Percentiles rank a stretch among this genome's conserved stretches.
These are phyloP conservation scores for Podarcis siculus DNA, from an alignment of 2,797 vertebrate genomes.

Conservation along the genomic window DNA sequence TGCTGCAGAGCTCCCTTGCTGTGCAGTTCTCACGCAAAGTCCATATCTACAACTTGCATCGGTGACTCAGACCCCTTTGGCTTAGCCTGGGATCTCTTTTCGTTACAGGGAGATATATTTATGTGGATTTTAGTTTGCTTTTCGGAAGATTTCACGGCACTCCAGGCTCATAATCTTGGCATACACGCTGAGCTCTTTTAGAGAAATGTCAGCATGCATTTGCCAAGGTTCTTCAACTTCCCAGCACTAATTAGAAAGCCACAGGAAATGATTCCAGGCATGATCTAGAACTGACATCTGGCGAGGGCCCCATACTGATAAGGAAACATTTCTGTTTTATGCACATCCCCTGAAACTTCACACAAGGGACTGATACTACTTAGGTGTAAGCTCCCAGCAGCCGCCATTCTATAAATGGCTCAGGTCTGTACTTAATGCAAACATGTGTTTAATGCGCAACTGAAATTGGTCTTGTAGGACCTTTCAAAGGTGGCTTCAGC, in stretches of 20 bases:
- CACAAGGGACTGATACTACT: neutral
- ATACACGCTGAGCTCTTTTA: slow-evolving; percentile 6
- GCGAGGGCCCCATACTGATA: neutral
- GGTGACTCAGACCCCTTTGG: neutral
- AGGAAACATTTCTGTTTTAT: neutral
- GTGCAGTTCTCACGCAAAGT: neutral
- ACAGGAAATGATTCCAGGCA: neutral
- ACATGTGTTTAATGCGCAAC: neutral
- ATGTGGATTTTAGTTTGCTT: neutral
- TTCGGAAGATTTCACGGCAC: neutral
- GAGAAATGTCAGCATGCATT: neutral
- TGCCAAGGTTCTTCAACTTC: neutral
- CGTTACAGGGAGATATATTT: neutral
- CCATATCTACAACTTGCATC: neutral
- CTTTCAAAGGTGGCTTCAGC: neutral
- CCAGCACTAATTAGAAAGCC: neutral
- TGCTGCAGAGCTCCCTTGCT: neutral
- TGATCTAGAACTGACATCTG: neutral
- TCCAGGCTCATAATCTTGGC: neutral
- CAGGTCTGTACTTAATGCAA: neutral
- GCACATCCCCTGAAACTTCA: neutral
- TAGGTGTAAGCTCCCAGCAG: neutral
- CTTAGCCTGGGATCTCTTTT: neutral
- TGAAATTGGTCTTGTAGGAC: neutral
- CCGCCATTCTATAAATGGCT: neutral